Evolutionary conservation across 2,113 vertebrate genomes (phyloP), one percentile per base, ranked within the genome.

Genomic region (Pseudorectes ferrugineus): DNA sequence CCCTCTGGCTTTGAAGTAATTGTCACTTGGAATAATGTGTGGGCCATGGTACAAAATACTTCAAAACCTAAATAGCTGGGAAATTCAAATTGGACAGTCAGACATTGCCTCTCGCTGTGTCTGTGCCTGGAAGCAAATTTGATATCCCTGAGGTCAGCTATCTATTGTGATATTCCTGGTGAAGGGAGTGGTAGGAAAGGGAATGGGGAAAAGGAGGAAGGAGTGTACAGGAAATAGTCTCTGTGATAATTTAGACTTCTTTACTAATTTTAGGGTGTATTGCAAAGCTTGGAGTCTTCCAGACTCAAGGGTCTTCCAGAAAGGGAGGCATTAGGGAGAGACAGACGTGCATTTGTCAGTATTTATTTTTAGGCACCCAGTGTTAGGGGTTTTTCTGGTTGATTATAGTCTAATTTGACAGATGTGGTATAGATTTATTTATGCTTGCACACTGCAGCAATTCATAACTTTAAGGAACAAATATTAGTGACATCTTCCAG

Each of bases 1-100:
- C 71, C 93, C 84, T 75, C 71, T 92, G 94, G 91, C 92, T 95
- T 80, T 78, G 82, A 59, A 89, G 63, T 79, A 74, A 87, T 94
- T 96, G 92, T 94, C 16, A 11, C 58, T 63, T 35, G 40, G 33
- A 93, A 81, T 92, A 82, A 82, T 31, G 54, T 79, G 54, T 9
- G 43, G 84, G 68, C 78, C 10, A 2, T 38, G 72, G 35, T 85
- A 92, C 72, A 86, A 65, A 73, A 89, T 86, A 72, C n/a, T 79
- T 95, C 14, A 11, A 51, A 82, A 93, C 48, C 33, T 89, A 61
- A 81, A 68, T 79, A 48, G 49, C 66, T 88, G 72, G 29, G 54
- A 85, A 87, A 46, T 59, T 82, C 55, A 36, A 63, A 25, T 28
- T 68, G 70, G 66, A 12, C 57, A 61, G 51, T 45, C 66, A 89